A percentile compares a stretch with the other conserved stretches of the same genome.
These are phyloP conservation scores for Hyperopisus bebe DNA, from an alignment of 2,113 vertebrate species.

Conservation along the genomic window DNA sequence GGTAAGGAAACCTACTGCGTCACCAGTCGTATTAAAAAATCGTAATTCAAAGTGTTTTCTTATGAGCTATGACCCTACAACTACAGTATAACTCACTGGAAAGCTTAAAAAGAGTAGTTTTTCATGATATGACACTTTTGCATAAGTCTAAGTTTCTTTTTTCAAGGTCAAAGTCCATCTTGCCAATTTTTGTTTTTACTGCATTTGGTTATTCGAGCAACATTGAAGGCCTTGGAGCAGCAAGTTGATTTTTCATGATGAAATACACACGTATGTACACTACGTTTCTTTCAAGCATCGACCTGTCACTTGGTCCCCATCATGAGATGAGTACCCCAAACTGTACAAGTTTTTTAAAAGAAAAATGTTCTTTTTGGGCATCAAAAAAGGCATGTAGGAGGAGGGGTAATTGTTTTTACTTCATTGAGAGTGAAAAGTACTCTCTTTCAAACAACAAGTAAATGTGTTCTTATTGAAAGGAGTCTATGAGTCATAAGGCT, in stretches of 20 bases:
- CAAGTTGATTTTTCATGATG: neutral
- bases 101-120: no score
- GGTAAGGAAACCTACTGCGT: no score
- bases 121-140: no score
- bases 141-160: no score
- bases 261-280: neutral
- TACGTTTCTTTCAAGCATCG: neutral
- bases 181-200: no score
- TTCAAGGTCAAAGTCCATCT: no score
- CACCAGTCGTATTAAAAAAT: no score
- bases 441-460: neutral
- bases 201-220: no score
- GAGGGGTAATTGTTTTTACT: neutral
- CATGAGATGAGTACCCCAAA: neutral
- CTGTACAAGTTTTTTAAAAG: neutral
- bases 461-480: neutral
- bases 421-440: neutral
- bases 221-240: no score
- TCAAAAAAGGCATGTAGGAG: neutral
- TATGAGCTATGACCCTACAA: no score
- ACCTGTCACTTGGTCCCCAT: neutral
- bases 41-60: no score
- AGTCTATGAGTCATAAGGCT: neutral
- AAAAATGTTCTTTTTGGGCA: neutral
- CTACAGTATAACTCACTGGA: no score